Evolutionary conservation across 92 coral and sea anemone genomes (phyloP).

Genomic region (Diadumene lineata): DNA sequence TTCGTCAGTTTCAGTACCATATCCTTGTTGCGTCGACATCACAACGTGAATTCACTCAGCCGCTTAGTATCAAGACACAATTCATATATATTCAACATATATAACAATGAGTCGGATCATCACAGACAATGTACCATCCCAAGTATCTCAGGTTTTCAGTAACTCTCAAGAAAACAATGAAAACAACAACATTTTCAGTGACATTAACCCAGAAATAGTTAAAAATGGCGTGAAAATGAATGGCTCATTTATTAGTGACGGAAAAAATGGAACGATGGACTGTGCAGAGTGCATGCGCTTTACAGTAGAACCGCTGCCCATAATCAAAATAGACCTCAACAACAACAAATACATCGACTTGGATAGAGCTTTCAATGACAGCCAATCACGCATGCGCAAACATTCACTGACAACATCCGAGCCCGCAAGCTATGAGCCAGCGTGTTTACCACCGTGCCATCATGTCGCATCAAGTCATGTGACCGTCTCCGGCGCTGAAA

Average conservation of each 20-base stretch:
- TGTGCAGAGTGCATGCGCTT: neutral
- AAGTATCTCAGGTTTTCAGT: neutral
- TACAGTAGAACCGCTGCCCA: constrained; percentile 13
- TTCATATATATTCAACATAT: too few relatives aligned
- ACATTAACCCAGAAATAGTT: neutral
- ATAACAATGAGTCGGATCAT: neutral
- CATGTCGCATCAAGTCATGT: neutral
- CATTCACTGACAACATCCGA: neutral
- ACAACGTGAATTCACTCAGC: too few relatives aligned
- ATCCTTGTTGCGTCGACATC: too few relatives aligned
- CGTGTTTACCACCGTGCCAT: constrained; percentile 5
- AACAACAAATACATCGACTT: constrained; percentile 23
- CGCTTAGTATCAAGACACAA: too few relatives aligned
- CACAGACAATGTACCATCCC: neutral
- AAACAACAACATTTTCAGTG: neutral
- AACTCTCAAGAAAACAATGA: neutral
- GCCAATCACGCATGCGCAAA: neutral
- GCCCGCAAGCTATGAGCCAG: neutral
- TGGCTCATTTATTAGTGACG: neutral
- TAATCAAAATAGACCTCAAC: constrained; percentile 34
- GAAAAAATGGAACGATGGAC: neutral
- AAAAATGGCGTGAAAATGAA: neutral
- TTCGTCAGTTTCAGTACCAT: too few relatives aligned
- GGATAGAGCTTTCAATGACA: constrained; percentile 6
- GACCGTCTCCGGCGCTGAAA: constrained; percentile 8